phyloP scores from a whole-genome alignment of 2,797 vertebrate species.

The Fringilla coelebs region DNA sequence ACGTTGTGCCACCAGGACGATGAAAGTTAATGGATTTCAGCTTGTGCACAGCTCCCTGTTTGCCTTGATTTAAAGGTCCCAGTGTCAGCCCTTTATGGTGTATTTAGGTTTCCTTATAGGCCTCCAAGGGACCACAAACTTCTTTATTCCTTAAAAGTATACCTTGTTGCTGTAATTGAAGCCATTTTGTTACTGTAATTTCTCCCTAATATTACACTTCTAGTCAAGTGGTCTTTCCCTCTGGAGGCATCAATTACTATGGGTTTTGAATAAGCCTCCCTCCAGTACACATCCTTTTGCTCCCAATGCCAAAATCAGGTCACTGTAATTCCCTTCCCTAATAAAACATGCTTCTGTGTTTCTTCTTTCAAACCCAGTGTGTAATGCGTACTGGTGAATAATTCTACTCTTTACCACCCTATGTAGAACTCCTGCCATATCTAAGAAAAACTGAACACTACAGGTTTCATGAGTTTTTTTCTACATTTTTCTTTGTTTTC shows the following conservation, averaged over 20 bases:
- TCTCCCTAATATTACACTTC: conserved; percentile 55
- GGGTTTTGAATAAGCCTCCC: conserved; percentile 37
- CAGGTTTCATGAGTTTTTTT: neutral
- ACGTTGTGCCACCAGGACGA: neutral
- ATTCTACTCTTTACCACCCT: neutral
- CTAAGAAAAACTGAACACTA: neutral
- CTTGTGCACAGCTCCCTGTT: neutral
- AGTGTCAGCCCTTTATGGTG: conserved; percentile 47
- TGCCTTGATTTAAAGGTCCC: conserved; percentile 66
- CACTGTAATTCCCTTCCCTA: neutral
- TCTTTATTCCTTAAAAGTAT: conserved; percentile 56
- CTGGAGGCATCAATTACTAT: conserved; percentile 49
- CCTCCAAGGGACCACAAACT: conserved; percentile 51
- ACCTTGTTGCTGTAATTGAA: conserved; percentile 62
- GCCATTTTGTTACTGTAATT: conserved; percentile 61
- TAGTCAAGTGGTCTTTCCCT: conserved; percentile 58
- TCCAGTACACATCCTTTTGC: neutral
- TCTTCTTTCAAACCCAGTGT: neutral
- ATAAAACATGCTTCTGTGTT: neutral
- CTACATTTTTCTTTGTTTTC: neutral
- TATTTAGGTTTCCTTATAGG: conserved; percentile 63
- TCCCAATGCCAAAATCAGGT: conserved; percentile 13
- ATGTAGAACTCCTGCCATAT: neutral
- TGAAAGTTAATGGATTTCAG: conserved; percentile 48
- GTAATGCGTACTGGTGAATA: neutral